A percentile compares a stretch with the other conserved stretches of the same genome.
phyloP scores from a whole-genome alignment of 2,797 vertebrate genomes.

The Coendou prehensilis region DNA sequence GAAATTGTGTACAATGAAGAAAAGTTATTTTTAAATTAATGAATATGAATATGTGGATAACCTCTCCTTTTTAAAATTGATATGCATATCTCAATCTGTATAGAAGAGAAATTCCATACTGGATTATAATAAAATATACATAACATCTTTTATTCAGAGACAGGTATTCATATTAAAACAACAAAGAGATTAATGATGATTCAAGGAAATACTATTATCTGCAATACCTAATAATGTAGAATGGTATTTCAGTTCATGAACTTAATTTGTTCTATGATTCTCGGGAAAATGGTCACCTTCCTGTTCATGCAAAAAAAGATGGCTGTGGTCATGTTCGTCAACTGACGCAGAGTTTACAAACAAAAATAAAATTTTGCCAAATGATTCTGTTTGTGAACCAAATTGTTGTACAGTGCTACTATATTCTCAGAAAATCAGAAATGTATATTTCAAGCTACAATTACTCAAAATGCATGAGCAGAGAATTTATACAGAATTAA shows the following conservation, averaged over 20 bases:
- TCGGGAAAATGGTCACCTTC: background rate
- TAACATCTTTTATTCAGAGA: background rate
- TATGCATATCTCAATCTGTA: background rate
- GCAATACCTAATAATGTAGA: background rate
- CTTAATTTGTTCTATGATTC: background rate
- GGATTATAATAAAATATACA: background rate
- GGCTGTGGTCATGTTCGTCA: background rate
- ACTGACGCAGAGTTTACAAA: background rate
- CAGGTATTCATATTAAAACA: constrained; percentile 4
- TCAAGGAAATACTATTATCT: background rate
- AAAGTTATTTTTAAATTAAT: background rate
- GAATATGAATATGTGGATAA: background rate
- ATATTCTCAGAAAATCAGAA: background rate
- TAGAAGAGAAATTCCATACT: background rate
- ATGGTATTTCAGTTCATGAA: background rate
- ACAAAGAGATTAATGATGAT: background rate
- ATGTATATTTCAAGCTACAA: background rate
- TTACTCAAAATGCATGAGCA: background rate
- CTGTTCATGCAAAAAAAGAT: background rate
- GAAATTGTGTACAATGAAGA: background rate
- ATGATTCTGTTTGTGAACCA: background rate
- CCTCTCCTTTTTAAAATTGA: background rate
- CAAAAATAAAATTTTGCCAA: background rate
- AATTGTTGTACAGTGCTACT: background rate
- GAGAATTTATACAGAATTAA: background rate